These are phyloP conservation scores for Aphis craccivora DNA, from an alignment of 1,140 invertebrate species.

Conservation along the genomic window DNA sequence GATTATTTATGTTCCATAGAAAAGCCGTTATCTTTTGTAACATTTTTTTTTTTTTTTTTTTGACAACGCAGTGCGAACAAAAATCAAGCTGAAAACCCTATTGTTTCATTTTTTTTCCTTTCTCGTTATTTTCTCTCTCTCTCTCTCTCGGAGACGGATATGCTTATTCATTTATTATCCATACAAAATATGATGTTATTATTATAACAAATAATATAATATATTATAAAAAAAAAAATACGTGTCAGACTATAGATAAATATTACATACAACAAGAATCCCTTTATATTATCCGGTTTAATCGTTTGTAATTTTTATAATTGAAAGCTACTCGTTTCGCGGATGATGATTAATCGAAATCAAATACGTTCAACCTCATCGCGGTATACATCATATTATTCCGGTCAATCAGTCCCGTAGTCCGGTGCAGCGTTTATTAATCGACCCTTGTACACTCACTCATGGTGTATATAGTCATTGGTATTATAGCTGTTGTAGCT, in stretches of 20 bases:
- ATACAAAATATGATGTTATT: not conserved
- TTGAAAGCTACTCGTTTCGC: not conserved
- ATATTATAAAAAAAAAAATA: not conserved
- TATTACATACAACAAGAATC: not conserved
- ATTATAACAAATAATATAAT: not conserved
- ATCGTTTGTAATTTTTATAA: not conserved
- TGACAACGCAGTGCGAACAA: not conserved
- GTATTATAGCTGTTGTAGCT: not conserved
- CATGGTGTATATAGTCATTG: not conserved
- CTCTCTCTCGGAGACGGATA: not conserved
- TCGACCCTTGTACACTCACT: not conserved
- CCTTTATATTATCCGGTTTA: not conserved
- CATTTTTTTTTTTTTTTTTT: not conserved
- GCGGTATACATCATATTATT: not conserved
- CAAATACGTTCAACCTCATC: not conserved
- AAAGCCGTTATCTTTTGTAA: conserved; percentile 12
- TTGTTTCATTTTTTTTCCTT: not conserved
- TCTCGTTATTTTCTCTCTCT: no score
- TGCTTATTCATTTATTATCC: conserved; percentile 5
- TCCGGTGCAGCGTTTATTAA: not conserved
- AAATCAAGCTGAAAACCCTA: not conserved
- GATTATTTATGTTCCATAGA: conserved; percentile 14
- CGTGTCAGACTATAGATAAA: not conserved
- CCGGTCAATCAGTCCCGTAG: not conserved
- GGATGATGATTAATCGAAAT: not conserved